phyloP scores from a whole-genome alignment of 1,140 invertebrate species.

The Procambarus virginalis region DNA sequence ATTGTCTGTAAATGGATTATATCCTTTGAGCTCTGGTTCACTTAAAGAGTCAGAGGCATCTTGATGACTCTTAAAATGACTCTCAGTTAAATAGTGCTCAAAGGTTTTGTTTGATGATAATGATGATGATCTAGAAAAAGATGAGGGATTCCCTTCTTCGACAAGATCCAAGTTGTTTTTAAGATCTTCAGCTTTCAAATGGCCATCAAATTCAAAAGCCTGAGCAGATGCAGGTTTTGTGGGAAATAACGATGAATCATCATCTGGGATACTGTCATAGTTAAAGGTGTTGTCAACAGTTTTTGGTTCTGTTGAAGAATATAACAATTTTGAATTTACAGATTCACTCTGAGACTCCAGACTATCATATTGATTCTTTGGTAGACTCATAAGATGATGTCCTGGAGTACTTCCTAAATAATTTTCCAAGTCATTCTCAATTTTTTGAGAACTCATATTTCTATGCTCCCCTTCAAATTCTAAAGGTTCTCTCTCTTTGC shows the following conservation, averaged over 20 bases:
- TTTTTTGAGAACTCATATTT: too few relatives aligned
- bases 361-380: neutral
- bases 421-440: neutral
- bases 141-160: neutral
- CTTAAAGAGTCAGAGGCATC: neutral
- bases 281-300: neutral
- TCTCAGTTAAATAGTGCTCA: neutral
- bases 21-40: neutral
- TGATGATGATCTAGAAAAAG: neutral
- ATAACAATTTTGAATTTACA: neutral
- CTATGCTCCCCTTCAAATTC: too few relatives aligned
- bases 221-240: neutral
- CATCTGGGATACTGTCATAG: neutral
- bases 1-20: neutral
- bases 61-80: neutral
- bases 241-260: neutral
- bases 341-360: neutral
- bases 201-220: neutral
- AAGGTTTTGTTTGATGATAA: neutral
- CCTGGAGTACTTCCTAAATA: too few relatives aligned
- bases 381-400: neutral
- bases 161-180: neutral
- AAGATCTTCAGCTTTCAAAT: neutral
- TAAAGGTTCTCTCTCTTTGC: too few relatives aligned
- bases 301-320: neutral